Evolutionary conservation across 64 coral and sea anemone genomes (phyloP).

Genomic region (Pachyseris speciosa): DNA sequence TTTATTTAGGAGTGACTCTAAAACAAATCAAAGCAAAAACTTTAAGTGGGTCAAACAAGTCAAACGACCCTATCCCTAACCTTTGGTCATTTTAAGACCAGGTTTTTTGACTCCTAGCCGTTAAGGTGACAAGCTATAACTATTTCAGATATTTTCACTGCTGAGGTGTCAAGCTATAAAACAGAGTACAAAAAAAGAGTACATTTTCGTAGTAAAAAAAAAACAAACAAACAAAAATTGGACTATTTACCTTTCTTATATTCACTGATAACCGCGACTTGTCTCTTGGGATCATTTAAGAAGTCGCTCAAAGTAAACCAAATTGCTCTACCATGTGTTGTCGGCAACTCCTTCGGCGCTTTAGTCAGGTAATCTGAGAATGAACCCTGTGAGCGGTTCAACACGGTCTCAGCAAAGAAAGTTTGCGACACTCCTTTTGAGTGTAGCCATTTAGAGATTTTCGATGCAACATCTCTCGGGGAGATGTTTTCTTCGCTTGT

Average conservation of each 20-base stretch:
- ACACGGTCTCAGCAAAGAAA: neutral
- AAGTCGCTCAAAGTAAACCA: neutral
- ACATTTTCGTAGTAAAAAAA: neutral
- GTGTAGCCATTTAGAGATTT: too few species aligned
- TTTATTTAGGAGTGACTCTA: neutral
- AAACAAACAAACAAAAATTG: neutral
- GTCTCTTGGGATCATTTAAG: neutral
- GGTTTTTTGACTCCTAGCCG: too few species aligned
- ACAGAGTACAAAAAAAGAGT: too few species aligned
- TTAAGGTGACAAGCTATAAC: too few species aligned
- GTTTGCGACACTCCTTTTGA: neutral
- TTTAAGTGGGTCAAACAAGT: too few species aligned
- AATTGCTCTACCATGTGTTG: neutral
- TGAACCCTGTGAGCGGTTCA: neutral
- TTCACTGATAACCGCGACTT: neutral
- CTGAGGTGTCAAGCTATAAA: too few species aligned
- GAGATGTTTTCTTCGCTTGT: too few species aligned
- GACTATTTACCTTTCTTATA: neutral
- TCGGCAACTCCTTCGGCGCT: neutral
- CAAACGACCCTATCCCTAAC: too few species aligned
- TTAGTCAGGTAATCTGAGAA: neutral
- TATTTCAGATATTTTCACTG: too few species aligned
- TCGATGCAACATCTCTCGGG: neutral
- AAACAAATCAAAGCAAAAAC: too few species aligned
- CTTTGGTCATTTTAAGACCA: too few species aligned